A percentile compares a stretch with the other conserved stretches of the same genome.
phyloP scores from a whole-genome alignment of 2,888 invertebrate species.

The Zonitis immaculata region DNA sequence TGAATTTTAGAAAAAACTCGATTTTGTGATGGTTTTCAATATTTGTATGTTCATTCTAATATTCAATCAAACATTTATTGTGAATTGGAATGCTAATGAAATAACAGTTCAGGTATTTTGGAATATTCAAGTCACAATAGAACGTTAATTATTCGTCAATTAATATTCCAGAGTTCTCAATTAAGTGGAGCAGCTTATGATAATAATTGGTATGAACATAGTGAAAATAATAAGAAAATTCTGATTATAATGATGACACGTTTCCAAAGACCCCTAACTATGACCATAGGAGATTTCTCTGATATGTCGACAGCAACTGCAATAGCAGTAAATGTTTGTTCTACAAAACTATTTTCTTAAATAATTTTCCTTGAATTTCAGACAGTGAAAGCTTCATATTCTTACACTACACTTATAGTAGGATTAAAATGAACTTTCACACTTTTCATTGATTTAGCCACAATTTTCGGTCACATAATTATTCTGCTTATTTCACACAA shows the following conservation, averaged over 20 bases:
- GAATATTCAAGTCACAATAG: too few relatives aligned
- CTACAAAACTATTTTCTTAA: too few relatives aligned
- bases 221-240: not conserved
- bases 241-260: too few relatives aligned
- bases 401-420: too few relatives aligned
- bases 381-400: too few relatives aligned
- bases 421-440: too few relatives aligned
- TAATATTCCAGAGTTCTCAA: not conserved
- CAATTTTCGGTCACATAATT: too few relatives aligned
- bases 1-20: not conserved
- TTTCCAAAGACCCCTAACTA: slow-evolving; percentile 4
- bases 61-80: not conserved
- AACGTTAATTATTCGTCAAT: too few relatives aligned
- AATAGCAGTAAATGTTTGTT: slow-evolving; percentile 9
- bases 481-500: too few relatives aligned
- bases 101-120: not conserved
- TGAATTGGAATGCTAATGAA: not conserved
- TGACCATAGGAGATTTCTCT: slow-evolving; percentile 10
- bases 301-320: slow-evolving; percentile 10
- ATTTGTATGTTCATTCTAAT: not conserved
- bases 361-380: too few relatives aligned
- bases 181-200: not conserved
- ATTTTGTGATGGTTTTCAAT: not conserved
- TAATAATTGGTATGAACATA: slow-evolving; percentile 15
- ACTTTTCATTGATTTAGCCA: too few relatives aligned